These are phyloP conservation scores for Geopemphigus sp. DNA, from an alignment of 1,140 invertebrate species.

Conservation along the genomic window DNA sequence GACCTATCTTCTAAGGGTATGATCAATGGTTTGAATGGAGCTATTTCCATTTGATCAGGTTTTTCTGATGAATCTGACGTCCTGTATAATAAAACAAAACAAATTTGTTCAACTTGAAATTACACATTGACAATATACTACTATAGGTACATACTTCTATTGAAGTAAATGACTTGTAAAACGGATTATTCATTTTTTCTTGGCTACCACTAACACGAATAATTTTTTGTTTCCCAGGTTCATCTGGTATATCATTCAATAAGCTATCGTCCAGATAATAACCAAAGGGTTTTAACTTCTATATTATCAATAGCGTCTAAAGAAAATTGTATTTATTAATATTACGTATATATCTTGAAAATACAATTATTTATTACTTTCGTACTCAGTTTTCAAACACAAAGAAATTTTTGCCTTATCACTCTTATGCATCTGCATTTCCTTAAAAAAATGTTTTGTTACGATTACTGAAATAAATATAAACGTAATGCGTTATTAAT, in stretches of 20 bases:
- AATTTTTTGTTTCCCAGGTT: constrained; percentile 41
- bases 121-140: neutral
- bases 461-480: constrained; percentile 29
- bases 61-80: constrained; percentile 35
- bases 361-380: neutral
- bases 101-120: neutral
- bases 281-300: constrained; percentile 24
- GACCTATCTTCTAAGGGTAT: constrained; percentile 38
- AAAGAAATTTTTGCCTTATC: constrained; percentile 35
- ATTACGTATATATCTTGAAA: too few relatives aligned
- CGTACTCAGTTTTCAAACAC: constrained; percentile 39
- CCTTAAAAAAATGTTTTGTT: constrained; percentile 42
- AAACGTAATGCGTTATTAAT: neutral
- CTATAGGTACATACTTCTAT: constrained; percentile 23
- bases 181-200: constrained; percentile 44
- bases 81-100: neutral
- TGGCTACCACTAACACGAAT: constrained; percentile 15
- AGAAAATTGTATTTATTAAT: neutral
- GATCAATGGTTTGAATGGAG: constrained; percentile 24
- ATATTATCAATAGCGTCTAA: constrained; percentile 37
- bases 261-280: constrained; percentile 19
- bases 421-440: constrained; percentile 41
- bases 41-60: constrained; percentile 47
- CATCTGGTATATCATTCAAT: constrained; percentile 24
- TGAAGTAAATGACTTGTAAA: constrained; percentile 26